Base-by-base conservation (phyloP, 2,113 vertebrate genomes). In the Oreochromis tanganicae region DNA sequence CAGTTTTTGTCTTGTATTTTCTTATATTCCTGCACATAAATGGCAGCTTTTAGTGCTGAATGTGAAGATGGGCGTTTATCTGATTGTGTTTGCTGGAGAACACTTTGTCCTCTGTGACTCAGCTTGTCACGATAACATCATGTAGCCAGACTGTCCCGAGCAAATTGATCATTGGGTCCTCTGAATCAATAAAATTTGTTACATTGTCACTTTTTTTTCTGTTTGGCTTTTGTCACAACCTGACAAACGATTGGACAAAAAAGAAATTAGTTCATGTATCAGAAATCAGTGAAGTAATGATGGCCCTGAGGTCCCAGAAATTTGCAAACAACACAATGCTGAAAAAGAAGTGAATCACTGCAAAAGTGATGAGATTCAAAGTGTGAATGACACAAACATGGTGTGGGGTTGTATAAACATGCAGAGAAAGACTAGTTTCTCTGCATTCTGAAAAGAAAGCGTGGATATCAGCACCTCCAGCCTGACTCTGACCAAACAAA, bases 131-230 rank as follows among this genome's bases (percentile, higher is more conserved):
- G 75, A 17, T 71, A 55, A 82, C 85, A 27, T 86, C 50, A 27
- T 83, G 83, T 54, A 54, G 80, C 54, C 66, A 66, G 27, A 54
- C 29, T 5, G 7, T 87, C 21, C 17, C 9, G 82, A 84, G 90
- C 81, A 82, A 50, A 86, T 48, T 66, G 50, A 83, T 88, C 38
- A 43, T 46, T 88, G 34, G 43, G 86, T 92, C 80, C 85, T 92
- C 66, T 88, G 41, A 78, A 55, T 88, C n/a, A 94, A 92, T 92
- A 92, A 92, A 92, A 59, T 82, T 11, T 91, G 80, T 85, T 48
- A 52, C 50, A 19, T 5, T 75, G 1, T 16, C 9, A 19, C n/a
- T 10, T 43, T 16, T 79, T 55, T 55, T 61, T 1, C 32, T 52
- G 7, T 6, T 52, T 43, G 66, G 2, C 2, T 81, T 32, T 48